Conservation (phyloP, 2,888 invertebrate genomes). For the Subacronicta megacephala region DNA sequence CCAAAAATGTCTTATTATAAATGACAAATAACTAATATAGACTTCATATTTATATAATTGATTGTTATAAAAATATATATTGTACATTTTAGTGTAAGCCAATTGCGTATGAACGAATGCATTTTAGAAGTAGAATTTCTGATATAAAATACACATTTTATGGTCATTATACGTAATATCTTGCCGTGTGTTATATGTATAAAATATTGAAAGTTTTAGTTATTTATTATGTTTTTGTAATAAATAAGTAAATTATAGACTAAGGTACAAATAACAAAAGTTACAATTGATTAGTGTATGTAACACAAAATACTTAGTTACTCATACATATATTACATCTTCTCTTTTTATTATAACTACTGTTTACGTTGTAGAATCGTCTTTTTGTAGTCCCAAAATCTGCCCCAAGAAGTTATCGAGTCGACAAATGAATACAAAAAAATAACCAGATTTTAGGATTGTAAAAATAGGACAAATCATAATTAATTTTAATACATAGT, state of each 20-base stretch:
- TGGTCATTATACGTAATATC: slow-evolving; percentile 24
- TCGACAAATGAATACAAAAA: too few species aligned
- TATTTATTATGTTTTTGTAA: background rate
- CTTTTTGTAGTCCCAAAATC: too few species aligned
- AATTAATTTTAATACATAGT: too few species aligned
- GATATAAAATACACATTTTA: slow-evolving; percentile 18
- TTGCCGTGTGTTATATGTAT: slow-evolving; percentile 9
- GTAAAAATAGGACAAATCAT: too few species aligned
- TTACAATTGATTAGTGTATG: too few species aligned
- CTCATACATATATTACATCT: too few species aligned
- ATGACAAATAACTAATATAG: slow-evolving; percentile 67
- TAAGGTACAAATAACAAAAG: background rate
- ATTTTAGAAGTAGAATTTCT: slow-evolving; percentile 28
- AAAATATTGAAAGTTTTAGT: slow-evolving; percentile 1
- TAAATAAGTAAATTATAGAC: too few species aligned
- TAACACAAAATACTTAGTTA: too few species aligned
- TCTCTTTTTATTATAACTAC: too few species aligned
- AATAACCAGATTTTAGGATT: too few species aligned
- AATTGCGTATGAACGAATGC: slow-evolving; percentile 31
- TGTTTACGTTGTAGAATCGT: too few species aligned
- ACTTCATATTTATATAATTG: slow-evolving; percentile 39
- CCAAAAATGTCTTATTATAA: slow-evolving; percentile 61
- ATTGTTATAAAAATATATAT: slow-evolving; percentile 20
- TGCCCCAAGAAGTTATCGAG: too few species aligned
- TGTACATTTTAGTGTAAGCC: slow-evolving; percentile 25